Percentiles rank a stretch among this genome's conserved stretches.
Evolutionary conservation across 2,113 vertebrate genomes (phyloP).

Genomic region (Mormyrus lacerda): DNA sequence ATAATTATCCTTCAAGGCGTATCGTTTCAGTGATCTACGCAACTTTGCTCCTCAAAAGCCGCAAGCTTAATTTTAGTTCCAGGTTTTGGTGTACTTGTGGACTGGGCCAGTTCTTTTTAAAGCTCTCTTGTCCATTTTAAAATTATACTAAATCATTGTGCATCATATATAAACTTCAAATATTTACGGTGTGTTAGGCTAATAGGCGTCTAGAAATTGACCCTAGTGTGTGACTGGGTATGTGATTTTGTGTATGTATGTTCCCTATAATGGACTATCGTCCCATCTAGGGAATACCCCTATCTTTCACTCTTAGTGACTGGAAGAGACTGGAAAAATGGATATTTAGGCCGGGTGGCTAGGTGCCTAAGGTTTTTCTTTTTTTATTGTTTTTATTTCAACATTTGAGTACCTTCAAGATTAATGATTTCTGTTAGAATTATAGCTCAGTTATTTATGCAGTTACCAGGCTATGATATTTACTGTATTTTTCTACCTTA

Average conservation of each 20-base stretch:
- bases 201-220: background rate
- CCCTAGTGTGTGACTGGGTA: background rate
- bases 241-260: background rate
- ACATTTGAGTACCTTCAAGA: background rate
- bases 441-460: background rate
- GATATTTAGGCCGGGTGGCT: background rate
- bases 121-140: background rate
- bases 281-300: background rate
- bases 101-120: background rate
- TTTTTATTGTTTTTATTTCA: background rate
- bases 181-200: background rate
- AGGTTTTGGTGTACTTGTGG: background rate
- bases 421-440: background rate
- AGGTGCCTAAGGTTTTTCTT: background rate
- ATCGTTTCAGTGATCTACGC: background rate
- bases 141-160: background rate
- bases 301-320: background rate
- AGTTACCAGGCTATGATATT: background rate
- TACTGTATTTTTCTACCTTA: background rate
- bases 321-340: background rate
- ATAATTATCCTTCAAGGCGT: background rate
- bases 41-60: conserved; percentile 1
- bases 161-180: background rate
- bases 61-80: background rate
- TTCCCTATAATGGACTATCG: background rate